Evolutionary conservation across 2,113 vertebrate genomes (phyloP).

Genomic region (Apteryx owenii): DNA sequence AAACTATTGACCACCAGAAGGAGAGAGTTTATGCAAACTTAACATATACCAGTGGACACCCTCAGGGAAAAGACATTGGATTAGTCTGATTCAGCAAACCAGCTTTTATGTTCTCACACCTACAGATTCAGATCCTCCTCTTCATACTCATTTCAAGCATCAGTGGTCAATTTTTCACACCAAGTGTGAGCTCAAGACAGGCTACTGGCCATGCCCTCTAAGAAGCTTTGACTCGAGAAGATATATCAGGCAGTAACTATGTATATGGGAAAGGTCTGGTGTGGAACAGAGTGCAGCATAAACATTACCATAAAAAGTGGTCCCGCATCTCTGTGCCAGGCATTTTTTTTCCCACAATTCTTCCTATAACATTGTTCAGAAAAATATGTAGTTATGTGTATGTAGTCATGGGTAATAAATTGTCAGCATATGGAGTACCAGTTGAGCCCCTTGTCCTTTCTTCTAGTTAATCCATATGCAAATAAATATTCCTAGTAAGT

Average conservation of each 20-base stretch:
- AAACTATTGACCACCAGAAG: not conserved
- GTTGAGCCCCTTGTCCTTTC: not conserved
- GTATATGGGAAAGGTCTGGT: not conserved
- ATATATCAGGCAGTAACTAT: not conserved
- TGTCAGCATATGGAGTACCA: not conserved
- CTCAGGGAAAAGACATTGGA: not conserved
- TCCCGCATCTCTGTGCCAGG: not conserved
- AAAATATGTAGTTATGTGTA: not conserved
- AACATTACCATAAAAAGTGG: not conserved
- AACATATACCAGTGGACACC: not conserved
- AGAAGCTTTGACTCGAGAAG: not conserved
- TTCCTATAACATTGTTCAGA: not conserved
- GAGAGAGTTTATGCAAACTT: not conserved
- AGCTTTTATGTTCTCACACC: not conserved
- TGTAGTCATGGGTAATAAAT: not conserved
- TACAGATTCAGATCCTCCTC: not conserved
- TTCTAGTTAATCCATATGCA: not conserved
- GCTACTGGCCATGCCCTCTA: accelerated
- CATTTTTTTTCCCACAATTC: not conserved
- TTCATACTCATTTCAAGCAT: not conserved
- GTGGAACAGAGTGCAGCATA: not conserved
- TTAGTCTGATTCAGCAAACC: not conserved
- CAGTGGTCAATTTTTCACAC: not conserved
- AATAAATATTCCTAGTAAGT: not conserved
- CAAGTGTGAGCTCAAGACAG: not conserved